Evolutionary conservation across 1,140 invertebrate genomes (phyloP), one percentile per base, ranked within the genome.

Genomic region (Solenopsis invicta): DNA sequence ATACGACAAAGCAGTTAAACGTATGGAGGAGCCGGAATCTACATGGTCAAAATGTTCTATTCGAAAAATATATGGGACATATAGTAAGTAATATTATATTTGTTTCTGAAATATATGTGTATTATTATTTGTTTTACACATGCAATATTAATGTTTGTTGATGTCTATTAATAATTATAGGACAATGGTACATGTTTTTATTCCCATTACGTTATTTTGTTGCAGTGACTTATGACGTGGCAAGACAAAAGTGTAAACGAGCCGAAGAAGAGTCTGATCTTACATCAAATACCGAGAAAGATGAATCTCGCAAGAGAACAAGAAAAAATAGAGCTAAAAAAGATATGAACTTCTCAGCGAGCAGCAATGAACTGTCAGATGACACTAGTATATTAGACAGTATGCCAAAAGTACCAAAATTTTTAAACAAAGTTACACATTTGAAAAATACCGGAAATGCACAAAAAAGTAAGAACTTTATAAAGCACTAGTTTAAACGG

Each of bases 261-360:
- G 71, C 52, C 2, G 52, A 74, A 56, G 71, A 74, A 12, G 6
- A 18, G 29, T 72, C 69, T 10, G 69, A 72, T 54, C 4, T 72
- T 12, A 72, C 24, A 4, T 72, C 50, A 1, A 16, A n/a, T 9
- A 54, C 50, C 1, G 69, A 72, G 10, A 37, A 54, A 54, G 45
- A 71, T 1, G 67, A 71, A 50, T 16, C 2, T 72, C 29, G 4
- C 1, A 54, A 72, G n/a, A 72, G n/a, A 12, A 18, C 29, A 4
- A 9, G 2, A n/a, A n/a, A 67, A 67, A 41, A 41, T 66, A 18
- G 34, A 41, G 37, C 37, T 41, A 41, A 41, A 41, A 41, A 2
- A 37, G 16, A 1, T 4, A 64, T n/a, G n/a, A n/a, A n/a, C n/a
- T n/a, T n/a, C n/a, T n/a, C 71, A 37, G 21, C 12, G 12, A 72